Evolutionary conservation across 1,140 invertebrate genomes (phyloP).

Genomic region (Calliopsis andreniformis): DNA sequence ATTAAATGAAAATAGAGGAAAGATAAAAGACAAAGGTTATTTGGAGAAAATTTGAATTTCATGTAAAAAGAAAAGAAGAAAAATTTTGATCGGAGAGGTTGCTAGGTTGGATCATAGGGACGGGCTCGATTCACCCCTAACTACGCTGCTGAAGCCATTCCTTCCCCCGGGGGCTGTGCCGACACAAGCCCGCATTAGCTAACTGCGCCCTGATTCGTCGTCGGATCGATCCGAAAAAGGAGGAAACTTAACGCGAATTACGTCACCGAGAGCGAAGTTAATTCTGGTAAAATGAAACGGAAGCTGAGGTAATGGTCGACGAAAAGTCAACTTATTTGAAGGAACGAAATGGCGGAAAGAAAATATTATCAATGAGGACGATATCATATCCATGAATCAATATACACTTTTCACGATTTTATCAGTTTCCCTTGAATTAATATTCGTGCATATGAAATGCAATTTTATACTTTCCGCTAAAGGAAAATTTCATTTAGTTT

Average conservation of each 20-base stretch:
- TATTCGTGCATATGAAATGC: too few species aligned
- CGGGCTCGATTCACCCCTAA: conserved; percentile 42
- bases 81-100: conserved; percentile 13
- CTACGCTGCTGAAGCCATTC: conserved; percentile 58
- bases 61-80: not conserved
- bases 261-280: conserved; percentile 31
- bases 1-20: too few species aligned
- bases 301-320: not conserved
- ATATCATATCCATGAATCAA: not conserved
- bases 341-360: not conserved
- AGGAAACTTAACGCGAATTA: conserved; percentile 70
- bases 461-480: too few species aligned
- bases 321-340: conserved; percentile 16
- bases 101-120: conserved; percentile 49
- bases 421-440: not conserved
- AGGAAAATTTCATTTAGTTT: too few species aligned
- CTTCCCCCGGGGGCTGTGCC: conserved; percentile 71
- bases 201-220: conserved; percentile 75
- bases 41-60: conserved; percentile 45
- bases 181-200: conserved; percentile 71
- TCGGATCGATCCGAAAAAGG: conserved; percentile 70
- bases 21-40: too few species aligned
- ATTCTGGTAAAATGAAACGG: conserved; percentile 25
- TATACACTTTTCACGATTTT: not conserved
- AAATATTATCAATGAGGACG: not conserved